phyloP scores from a whole-genome alignment of 2,113 vertebrate genomes.

The Anoura caudifer region DNA sequence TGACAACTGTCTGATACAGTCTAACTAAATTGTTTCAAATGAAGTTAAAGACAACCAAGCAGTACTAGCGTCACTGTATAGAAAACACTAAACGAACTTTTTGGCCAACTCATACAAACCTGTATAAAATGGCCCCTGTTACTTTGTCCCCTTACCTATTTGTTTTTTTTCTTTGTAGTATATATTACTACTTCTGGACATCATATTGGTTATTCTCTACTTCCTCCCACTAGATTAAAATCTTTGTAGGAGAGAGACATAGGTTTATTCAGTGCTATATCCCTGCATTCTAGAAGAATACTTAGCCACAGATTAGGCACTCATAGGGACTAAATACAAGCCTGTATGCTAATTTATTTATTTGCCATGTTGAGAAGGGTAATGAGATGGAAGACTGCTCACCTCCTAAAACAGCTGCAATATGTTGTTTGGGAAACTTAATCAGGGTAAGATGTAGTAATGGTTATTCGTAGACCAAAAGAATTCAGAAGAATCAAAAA shows the following conservation, averaged over 20 bases:
- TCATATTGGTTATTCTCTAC: neutral
- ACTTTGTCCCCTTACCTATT: neutral
- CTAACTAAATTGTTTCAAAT: no score
- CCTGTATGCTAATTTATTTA: neutral
- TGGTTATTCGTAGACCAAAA: neutral
- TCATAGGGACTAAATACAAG: neutral
- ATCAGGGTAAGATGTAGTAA: neutral
- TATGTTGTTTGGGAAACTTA: constrained; percentile 12
- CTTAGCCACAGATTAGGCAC: neutral
- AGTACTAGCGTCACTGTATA: no score
- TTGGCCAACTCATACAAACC: no score
- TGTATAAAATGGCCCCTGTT: no score
- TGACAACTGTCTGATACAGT: no score
- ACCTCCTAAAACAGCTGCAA: neutral
- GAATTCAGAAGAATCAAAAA: constrained; percentile 14
- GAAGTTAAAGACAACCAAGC: no score
- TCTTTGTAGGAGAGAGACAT: neutral
- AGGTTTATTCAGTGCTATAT: neutral
- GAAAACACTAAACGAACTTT: no score
- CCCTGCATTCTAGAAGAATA: neutral
- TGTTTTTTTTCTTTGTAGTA: neutral
- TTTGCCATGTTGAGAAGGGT: neutral
- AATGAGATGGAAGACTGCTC: neutral
- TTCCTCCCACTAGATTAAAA: neutral
- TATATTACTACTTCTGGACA: neutral